Evolutionary conservation across 2,113 vertebrate species (phyloP).

Genomic region (Cepphus grylle): DNA sequence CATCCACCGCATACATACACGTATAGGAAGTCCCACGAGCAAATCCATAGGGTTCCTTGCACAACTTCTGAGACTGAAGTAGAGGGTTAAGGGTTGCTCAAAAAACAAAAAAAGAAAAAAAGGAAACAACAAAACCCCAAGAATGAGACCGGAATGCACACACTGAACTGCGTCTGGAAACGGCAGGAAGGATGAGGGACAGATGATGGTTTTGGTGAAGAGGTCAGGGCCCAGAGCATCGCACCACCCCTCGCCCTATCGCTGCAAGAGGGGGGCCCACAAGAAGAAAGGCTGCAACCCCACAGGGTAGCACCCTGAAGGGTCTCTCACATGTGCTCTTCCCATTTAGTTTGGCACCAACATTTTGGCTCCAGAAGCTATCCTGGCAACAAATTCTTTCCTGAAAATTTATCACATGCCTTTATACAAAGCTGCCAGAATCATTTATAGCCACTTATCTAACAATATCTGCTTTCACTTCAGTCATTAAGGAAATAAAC

Average conservation of each 20-base stretch:
- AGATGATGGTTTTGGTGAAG: neutral
- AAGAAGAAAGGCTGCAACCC: neutral
- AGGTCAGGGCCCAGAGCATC: neutral
- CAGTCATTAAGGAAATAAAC: slow-evolving; percentile 37
- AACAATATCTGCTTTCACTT: slow-evolving; percentile 38
- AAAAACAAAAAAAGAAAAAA: neutral
- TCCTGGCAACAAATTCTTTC: neutral
- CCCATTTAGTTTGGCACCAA: neutral
- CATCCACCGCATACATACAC: fast-evolving
- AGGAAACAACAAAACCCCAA: neutral
- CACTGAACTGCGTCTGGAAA: neutral
- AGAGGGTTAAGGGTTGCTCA: neutral
- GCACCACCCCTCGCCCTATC: fast-evolving
- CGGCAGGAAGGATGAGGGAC: neutral
- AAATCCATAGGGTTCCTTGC: neutral
- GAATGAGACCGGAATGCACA: neutral
- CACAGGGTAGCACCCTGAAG: neutral
- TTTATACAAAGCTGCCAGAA: slow-evolving; percentile 33
- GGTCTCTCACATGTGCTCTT: neutral
- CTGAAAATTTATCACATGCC: slow-evolving; percentile 25
- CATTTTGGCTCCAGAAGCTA: slow-evolving; percentile 2
- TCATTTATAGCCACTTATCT: slow-evolving; percentile 43
- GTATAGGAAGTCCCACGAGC: neutral
- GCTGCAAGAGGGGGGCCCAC: neutral
- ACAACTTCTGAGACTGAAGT: neutral